A percentile compares a stretch with the other conserved stretches of the same genome.
phyloP scores from a whole-genome alignment of 2,113 vertebrate species.

The Myrmophylax atrothorax region DNA sequence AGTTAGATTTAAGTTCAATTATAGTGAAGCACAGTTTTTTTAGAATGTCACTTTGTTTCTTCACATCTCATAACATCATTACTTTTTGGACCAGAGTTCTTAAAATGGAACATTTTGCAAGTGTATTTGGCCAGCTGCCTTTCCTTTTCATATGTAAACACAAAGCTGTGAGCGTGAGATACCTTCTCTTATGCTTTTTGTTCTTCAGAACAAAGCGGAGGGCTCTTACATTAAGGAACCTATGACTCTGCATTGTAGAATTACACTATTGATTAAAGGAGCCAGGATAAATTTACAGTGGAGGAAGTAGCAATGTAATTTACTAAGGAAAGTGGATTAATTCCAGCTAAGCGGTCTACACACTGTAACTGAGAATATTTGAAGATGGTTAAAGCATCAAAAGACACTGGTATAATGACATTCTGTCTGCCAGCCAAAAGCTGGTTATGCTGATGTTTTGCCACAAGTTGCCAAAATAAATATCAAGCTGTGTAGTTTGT shows the following conservation, averaged over 20 bases:
- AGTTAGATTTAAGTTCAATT: neutral
- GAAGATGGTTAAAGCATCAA: conserved; percentile 13
- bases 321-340: conserved; percentile 29
- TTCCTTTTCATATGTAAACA: neutral
- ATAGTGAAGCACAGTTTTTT: neutral
- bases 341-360: neutral
- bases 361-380: conserved; percentile 4
- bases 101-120: conserved; percentile 1
- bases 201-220: neutral
- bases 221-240: neutral
- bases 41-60: neutral
- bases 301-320: neutral
- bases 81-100: neutral
- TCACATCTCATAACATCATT: neutral
- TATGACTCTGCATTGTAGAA: conserved; percentile 9
- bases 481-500: neutral
- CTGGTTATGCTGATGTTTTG: neutral
- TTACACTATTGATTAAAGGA: conserved; percentile 11
- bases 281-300: conserved; percentile 12
- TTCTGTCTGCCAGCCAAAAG: conserved; percentile 7
- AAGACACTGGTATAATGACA: conserved; percentile 35
- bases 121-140: neutral
- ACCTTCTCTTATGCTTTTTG: conserved; percentile 13
- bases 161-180: neutral
- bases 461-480: conserved; percentile 29